Evolutionary conservation across 2,888 invertebrate genomes (phyloP).

Genomic region (Ramazzottius varieornatus): DNA sequence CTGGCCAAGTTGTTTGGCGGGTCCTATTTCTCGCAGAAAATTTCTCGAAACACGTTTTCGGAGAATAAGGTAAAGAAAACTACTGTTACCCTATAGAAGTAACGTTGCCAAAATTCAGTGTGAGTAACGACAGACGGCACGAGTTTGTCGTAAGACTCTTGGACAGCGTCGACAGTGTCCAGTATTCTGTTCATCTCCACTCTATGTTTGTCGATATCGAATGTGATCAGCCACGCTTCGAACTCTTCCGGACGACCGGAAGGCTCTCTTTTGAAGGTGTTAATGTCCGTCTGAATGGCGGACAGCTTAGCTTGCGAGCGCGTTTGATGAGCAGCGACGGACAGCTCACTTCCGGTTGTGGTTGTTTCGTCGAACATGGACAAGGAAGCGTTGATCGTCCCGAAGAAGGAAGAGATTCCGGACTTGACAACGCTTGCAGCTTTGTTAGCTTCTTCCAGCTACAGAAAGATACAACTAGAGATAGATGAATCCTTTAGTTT

Average conservation of each 20-base stretch:
- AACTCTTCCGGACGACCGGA: constrained; percentile 15
- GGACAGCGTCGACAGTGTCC: constrained; percentile 20
- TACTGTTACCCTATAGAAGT: constrained; percentile 20
- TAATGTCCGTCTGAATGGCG: constrained; percentile 20
- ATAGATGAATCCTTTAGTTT: background rate
- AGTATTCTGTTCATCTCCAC: constrained; percentile 21
- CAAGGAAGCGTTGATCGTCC: background rate
- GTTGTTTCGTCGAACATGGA: background rate
- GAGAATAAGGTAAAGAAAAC: too few species aligned
- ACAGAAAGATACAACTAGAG: background rate
- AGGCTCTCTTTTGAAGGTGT: constrained; percentile 18
- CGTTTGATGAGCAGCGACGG: too few species aligned
- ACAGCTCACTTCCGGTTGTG: background rate
- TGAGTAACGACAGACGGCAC: constrained; percentile 20
- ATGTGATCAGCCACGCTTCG: constrained; percentile 16
- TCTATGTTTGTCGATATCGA: constrained; percentile 18
- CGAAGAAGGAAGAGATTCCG: constrained; percentile 3
- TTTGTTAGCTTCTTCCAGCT: background rate
- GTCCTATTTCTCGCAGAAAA: too few species aligned
- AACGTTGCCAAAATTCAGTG: constrained; percentile 21
- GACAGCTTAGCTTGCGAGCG: constrained; percentile 16
- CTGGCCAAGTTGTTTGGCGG: too few species aligned
- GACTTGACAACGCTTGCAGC: background rate
- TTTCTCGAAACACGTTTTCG: too few species aligned
- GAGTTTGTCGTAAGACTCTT: constrained; percentile 20